Base-by-base conservation (phyloP, 2,888 invertebrate species). In the Drosophila bunnanda region DNA sequence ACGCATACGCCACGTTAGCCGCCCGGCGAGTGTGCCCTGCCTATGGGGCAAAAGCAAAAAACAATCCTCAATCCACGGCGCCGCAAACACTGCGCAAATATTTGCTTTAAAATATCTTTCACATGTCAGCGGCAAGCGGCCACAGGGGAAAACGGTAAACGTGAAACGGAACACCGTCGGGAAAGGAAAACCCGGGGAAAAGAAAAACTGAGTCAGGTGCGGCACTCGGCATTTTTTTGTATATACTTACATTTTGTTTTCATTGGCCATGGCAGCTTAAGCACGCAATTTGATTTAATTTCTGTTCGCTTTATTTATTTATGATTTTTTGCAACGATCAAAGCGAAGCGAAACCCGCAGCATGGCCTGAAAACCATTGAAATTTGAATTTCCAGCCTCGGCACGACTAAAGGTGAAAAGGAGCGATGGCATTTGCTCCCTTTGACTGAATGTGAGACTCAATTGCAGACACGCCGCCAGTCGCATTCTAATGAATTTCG, bases 271-370 rank as follows among this genome's bases (percentile, higher is more conserved):
- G 66, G 43, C 80, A 71, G 82, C 82, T 67, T 77, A 75, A 59
- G 61, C 77, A 60, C 72, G 57, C 61, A 61, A 58, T 76, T 80
- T 80, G 66, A 86, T 80, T 86, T 80, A 75, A 86, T 86, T 88
- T 78, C 62, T 34, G 39, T 48, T 50, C 48, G 69, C 53, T 55
- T 76, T 68, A 74, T 82, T 82, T 77, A 85, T 88, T 76, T 70
- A 66, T 64, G 54, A 60, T 64, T 81, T 61, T 64, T 46, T 17
- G 61, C 50, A 38, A 48, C 69, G 65, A 74, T 74, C 80, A 85
- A 85, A 76, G 56, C 36, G 38, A 36, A 50, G 32, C 28, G 39
- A 22, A 48, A 39, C 53, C 54, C 56, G 28, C 25, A 60, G 67
- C 54, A 50, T 22, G 32, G 60, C 59, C 64, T 39, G 22, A 39